Evolutionary conservation across 2,797 vertebrate genomes (phyloP).

Genomic region (Megaceryle alcyon): DNA sequence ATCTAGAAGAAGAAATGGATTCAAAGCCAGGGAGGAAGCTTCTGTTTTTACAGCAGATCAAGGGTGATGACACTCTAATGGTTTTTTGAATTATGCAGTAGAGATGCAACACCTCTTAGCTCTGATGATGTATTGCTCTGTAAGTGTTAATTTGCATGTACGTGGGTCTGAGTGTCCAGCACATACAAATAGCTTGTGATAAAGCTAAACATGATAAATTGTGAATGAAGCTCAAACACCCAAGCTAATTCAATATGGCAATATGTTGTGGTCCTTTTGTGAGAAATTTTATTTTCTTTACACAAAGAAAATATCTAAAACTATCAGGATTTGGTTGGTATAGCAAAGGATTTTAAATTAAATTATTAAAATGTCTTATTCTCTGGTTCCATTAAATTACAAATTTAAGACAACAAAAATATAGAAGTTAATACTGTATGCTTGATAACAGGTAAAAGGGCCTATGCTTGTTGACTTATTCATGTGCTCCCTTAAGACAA

Average conservation of each 20-base stretch:
- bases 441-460: not conserved
- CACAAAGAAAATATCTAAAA: not conserved
- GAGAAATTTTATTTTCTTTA: not conserved
- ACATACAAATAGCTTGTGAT: constrained; percentile 1
- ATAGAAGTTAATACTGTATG: not conserved
- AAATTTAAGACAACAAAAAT: not conserved
- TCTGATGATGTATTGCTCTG: not conserved
- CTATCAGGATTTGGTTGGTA: not conserved
- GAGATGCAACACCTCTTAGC: not conserved
- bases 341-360: not conserved
- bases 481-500: not conserved
- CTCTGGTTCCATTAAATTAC: not conserved
- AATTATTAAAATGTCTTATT: not conserved
- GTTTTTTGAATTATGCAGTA: not conserved
- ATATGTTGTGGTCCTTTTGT: not conserved
- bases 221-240: not conserved
- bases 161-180: not conserved
- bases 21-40: not conserved
- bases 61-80: not conserved
- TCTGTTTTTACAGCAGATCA: constrained; percentile 4
- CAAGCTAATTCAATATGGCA: not conserved
- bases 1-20: not conserved
- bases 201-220: not conserved
- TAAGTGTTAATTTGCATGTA: not conserved
- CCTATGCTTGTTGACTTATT: not conserved